phyloP scores from a whole-genome alignment of 2,888 invertebrate species.

The Eupithecia subfuscata region DNA sequence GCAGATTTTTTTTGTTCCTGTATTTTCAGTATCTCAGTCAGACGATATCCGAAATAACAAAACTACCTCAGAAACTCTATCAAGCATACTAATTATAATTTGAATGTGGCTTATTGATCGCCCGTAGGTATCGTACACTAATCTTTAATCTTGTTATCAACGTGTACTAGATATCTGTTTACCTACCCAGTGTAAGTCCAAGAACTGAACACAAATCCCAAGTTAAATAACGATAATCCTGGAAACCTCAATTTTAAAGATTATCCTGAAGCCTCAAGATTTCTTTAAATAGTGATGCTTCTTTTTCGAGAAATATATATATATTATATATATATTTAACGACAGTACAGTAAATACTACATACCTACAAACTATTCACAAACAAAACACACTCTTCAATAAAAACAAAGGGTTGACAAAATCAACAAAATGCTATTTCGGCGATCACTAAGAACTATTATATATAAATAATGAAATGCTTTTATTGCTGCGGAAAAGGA shows the following conservation, averaged over 20 bases:
- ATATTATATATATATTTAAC: not conserved
- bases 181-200: constrained; percentile 38
- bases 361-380: not conserved
- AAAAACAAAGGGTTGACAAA: constrained; percentile 14
- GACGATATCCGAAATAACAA: not conserved
- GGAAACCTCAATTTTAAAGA: constrained; percentile 4
- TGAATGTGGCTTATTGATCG: constrained; percentile 44
- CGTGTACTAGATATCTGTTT: constrained; percentile 38
- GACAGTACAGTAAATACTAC: not conserved
- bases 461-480: not conserved
- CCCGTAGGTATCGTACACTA: constrained; percentile 45
- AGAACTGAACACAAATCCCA: constrained; percentile 23
- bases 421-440: not conserved
- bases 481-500: not conserved
- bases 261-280: constrained; percentile 16
- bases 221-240: constrained; percentile 10
- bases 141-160: constrained; percentile 59
- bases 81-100: constrained; percentile 38
- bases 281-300: not conserved
- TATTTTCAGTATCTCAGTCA: not conserved
- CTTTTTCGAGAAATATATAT: not conserved
- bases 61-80: not conserved
- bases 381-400: not conserved
- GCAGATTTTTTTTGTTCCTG: not conserved
- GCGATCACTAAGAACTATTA: not conserved